Conservation (phyloP, 2,797 vertebrate genomes). For the Echiichthys vipera region DNA sequence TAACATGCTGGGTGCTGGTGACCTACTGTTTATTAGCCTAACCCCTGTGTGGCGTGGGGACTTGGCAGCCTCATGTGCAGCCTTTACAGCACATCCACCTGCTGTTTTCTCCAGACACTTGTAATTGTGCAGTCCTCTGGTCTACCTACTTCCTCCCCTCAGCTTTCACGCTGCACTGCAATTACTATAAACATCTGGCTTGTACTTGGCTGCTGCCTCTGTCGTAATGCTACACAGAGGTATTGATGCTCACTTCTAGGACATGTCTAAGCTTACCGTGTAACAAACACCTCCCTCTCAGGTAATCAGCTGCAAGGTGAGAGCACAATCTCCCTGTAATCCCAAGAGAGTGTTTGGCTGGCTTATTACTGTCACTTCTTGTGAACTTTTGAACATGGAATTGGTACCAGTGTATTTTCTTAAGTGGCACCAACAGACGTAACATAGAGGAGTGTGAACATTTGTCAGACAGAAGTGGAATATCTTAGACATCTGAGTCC, state of each 20-base stretch:
- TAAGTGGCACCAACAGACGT: constrained; percentile 9
- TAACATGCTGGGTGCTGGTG: constrained; percentile 72
- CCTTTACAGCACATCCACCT: constrained; percentile 66
- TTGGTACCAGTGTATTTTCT: constrained; percentile 7
- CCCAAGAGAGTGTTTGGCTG: constrained; percentile 6
- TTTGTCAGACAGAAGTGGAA: constrained; percentile 14
- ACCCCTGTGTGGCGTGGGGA: constrained; percentile 62
- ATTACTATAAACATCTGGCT: constrained; percentile 47
- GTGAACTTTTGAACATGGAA: constrained; percentile 16
- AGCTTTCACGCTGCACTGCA: constrained; percentile 43
- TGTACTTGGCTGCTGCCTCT: constrained; percentile 21
- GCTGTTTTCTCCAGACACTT: constrained; percentile 64
- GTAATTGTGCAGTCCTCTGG: constrained; percentile 30
- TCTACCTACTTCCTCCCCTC: constrained; percentile 40
- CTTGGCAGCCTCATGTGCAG: constrained; percentile 55
- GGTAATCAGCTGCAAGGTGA: constrained; percentile 58
- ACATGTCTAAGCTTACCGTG: constrained; percentile 63
- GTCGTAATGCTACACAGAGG: constrained; percentile 37
- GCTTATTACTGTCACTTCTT: background rate
- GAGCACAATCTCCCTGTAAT: constrained; percentile 5
- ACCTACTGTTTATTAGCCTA: constrained; percentile 78
- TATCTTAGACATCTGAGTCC: constrained; percentile 1
- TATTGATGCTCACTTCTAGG: constrained; percentile 48
- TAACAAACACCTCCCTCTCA: constrained; percentile 67
- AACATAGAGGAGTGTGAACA: background rate